Conservation (phyloP, 2,113 vertebrate genomes). For the Nannobrachium achirus region DNA sequence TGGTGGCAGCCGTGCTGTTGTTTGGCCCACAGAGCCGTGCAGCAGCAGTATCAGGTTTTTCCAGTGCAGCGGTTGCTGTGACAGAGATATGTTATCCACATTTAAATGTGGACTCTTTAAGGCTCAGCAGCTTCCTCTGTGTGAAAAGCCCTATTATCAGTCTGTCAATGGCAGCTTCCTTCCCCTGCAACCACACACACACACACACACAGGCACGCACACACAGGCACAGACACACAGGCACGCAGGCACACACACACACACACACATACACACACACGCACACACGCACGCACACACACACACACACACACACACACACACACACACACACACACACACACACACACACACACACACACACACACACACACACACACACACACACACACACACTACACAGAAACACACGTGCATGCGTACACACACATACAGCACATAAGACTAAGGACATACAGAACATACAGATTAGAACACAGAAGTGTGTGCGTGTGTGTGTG, state of each 20-base stretch:
- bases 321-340: no score
- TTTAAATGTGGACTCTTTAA: slow-evolving; percentile 68
- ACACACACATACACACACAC: no score
- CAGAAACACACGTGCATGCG: neutral
- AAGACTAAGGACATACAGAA: no score
- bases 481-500: no score
- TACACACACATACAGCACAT: slow-evolving; percentile 12
- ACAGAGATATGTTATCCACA: slow-evolving; percentile 68
- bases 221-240: slow-evolving; percentile 7
- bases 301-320: neutral
- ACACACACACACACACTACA: neutral
- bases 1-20: slow-evolving; percentile 46
- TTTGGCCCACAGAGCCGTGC: slow-evolving; percentile 46
- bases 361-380: slow-evolving; percentile 5
- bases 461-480: no score
- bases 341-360: slow-evolving; percentile 11
- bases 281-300: no score
- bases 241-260: neutral
- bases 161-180: slow-evolving; percentile 73
- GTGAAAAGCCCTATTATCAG: slow-evolving; percentile 73
- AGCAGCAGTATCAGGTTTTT: slow-evolving; percentile 70
- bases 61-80: slow-evolving; percentile 62
- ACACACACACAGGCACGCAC: slow-evolving; percentile 14
- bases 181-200: slow-evolving; percentile 51
- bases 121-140: slow-evolving; percentile 69